Conservation (phyloP, 1,140 invertebrate genomes). For the Drosophila hydei region DNA sequence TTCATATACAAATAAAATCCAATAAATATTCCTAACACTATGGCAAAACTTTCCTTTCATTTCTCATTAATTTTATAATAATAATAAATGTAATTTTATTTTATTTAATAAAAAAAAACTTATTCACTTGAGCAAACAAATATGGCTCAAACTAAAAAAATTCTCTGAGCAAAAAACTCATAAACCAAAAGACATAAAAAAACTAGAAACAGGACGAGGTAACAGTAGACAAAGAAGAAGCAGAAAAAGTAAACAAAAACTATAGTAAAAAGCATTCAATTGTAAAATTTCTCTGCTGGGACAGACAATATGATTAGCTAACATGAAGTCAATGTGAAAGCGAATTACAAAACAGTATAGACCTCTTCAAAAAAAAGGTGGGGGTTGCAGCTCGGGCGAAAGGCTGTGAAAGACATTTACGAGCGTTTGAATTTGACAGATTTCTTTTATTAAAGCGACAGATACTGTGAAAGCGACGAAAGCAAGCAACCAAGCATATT, state of each 20-base stretch:
- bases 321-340: slow-evolving; percentile 23
- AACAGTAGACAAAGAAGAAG: not conserved
- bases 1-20: too few species aligned
- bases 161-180: slow-evolving; percentile 1
- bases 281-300: slow-evolving; percentile 61
- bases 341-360: slow-evolving; percentile 58
- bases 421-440: slow-evolving; percentile 81
- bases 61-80: too few species aligned
- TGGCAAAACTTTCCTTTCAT: too few species aligned
- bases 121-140: not conserved
- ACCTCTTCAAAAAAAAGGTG: not conserved
- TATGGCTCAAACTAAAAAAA: not conserved
- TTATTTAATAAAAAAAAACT: not conserved
- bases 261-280: slow-evolving; percentile 56
- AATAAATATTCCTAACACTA: too few species aligned
- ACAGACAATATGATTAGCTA: slow-evolving; percentile 66
- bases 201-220: not conserved
- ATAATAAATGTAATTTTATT: too few species aligned
- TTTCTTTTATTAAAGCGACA: slow-evolving; percentile 80
- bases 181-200: slow-evolving; percentile 8
- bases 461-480: slow-evolving; percentile 55
- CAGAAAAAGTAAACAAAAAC: slow-evolving; percentile 15
- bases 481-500: slow-evolving; percentile 62
- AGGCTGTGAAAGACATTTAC: slow-evolving; percentile 73
- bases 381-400: slow-evolving; percentile 13